A percentile compares a stretch with the other conserved stretches of the same genome.
These are phyloP conservation scores for Cochlearius cochlearius DNA, from an alignment of 2,113 vertebrate species.

Conservation along the genomic window DNA sequence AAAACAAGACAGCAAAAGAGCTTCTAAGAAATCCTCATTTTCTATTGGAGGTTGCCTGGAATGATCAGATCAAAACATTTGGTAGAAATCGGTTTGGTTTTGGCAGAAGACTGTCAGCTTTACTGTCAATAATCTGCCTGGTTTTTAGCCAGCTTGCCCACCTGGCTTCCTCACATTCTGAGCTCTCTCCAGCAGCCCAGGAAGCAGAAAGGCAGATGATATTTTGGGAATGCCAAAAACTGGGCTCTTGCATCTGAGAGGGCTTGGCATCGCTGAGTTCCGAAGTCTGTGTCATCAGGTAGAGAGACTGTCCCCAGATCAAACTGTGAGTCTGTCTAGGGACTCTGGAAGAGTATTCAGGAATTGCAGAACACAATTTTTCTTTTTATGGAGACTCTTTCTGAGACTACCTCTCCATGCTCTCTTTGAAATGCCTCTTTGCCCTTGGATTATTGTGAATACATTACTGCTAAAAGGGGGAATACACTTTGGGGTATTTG, in stretches of 20 bases:
- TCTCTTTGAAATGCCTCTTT: neutral
- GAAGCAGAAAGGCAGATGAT: slow-evolving; percentile 1
- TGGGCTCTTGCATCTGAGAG: neutral
- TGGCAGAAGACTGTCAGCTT: neutral
- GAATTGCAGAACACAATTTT: neutral
- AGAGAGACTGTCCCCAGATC: neutral
- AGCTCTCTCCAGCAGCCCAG: neutral
- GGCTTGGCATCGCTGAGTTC: neutral
- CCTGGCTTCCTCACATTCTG: neutral
- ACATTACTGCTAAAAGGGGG: neutral
- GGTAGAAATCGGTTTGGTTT: neutral
- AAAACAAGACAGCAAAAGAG: neutral
- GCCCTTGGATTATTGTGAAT: neutral
- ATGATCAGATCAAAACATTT: slow-evolving; percentile 36
- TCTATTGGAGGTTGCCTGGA: neutral
- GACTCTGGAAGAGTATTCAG: neutral
- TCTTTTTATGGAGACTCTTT: neutral
- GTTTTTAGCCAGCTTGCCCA: slow-evolving; percentile 6
- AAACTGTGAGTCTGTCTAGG: neutral
- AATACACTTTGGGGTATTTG: neutral
- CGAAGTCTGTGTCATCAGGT: neutral
- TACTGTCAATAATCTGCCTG: slow-evolving; percentile 8
- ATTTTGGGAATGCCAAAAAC: slow-evolving; percentile 1
- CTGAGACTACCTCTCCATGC: neutral
- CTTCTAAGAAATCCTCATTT: neutral